Base-by-base conservation (phyloP, 2,113 vertebrate species). In the Mobula birostris region DNA sequence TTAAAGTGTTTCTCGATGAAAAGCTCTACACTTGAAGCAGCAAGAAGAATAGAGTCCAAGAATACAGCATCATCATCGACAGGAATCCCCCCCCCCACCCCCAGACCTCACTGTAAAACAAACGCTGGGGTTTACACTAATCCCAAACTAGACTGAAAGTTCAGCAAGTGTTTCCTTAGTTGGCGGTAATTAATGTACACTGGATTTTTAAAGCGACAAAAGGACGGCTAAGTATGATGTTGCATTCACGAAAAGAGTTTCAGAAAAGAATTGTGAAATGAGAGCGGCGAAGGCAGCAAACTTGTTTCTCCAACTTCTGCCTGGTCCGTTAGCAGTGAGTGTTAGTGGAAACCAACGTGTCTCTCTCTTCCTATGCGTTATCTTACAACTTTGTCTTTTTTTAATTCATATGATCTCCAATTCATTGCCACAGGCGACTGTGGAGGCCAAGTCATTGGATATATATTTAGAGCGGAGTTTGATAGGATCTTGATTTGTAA, bases 1-100 rank as follows among this genome's bases (percentile, higher is more conserved):
- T 95, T 96, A 96, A 95, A 95, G 95, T 95, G 95, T 95, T 95
- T 95, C 94, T 94, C 95, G 94, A 94, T 96, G 90, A 95, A 96
- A 96, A 95, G 95, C 94, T 95, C 95, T 74, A 90, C 85, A 80
- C 80, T 96, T 83, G 94, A 94, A 95, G 88, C 27, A 76, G 68
- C 91, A 24, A 76, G 91, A 56, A 93, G 68, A 93, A 93, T 93
- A 56, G 90, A 74, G 70, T 72, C 19, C 66, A 74, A 24, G 90
- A 74, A 48, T 83, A 83, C 36, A 83, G 36, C 80, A 40, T 7
- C 91, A 74, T 24, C 91, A 68, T 32, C 85, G 0, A 32, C 56
- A 90, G 63, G 63, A 66, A 63, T 29, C 61, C 29, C 17, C n/a
- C n/a, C n/a, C n/a, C n/a, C n/a, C n/a, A n/a, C 61, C 14, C 12